Conservation (phyloP, 2,888 invertebrate species). For the Entomobrya multifasciata region DNA sequence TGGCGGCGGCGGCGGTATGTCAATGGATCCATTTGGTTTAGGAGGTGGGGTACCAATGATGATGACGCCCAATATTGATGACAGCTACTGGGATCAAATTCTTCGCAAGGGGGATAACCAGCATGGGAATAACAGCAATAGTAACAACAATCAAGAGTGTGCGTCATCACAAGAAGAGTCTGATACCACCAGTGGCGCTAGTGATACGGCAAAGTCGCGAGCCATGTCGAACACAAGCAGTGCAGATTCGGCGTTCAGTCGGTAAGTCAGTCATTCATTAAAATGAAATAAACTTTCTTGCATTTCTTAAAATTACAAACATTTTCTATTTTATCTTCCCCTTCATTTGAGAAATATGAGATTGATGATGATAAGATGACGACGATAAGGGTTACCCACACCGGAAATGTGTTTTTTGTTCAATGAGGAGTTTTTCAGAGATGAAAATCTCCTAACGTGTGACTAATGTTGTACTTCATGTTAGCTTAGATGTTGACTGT, state of each 20-base stretch:
- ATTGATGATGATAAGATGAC: conserved; percentile 18
- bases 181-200: conserved; percentile 72
- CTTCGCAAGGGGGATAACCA: conserved; percentile 73
- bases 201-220: conserved; percentile 72
- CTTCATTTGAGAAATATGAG: conserved; percentile 35
- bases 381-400: conserved; percentile 39
- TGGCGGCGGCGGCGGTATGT: neutral
- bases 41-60: conserved; percentile 46
- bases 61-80: conserved; percentile 73
- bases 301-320: neutral
- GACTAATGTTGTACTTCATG: conserved; percentile 38
- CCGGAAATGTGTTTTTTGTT: conserved; percentile 34
- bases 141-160: conserved; percentile 53
- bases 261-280: conserved; percentile 70
- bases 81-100: conserved; percentile 78
- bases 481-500: conserved; percentile 34
- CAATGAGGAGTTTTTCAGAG: neutral
- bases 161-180: conserved; percentile 67
- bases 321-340: neutral
- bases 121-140: conserved; percentile 53
- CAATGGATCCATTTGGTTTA: conserved; percentile 41
- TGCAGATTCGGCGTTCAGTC: conserved; percentile 79
- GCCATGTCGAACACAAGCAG: conserved; percentile 79
- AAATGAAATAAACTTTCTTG: neutral
- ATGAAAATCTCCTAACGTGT: conserved; percentile 17